phyloP scores from a whole-genome alignment of 1,140 invertebrate species.

The Sitobion miscanthi region DNA sequence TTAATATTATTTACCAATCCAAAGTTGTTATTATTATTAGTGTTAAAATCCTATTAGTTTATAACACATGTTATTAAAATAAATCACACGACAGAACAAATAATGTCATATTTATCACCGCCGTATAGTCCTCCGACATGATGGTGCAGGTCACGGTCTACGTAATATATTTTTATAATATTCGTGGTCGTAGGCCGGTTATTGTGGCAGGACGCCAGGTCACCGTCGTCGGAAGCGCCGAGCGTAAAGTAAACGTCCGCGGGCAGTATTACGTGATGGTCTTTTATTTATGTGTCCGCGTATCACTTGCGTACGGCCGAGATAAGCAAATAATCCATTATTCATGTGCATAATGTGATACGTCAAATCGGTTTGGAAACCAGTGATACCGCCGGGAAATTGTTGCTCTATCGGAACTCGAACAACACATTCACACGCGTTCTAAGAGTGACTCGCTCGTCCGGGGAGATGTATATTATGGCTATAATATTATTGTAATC shows the following conservation, averaged over 20 bases:
- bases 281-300: slow-evolving; percentile 8
- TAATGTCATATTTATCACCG: too few species aligned
- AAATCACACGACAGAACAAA: too few species aligned
- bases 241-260: not conserved
- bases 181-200: not conserved
- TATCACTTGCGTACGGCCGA: not conserved
- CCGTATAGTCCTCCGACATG: not conserved
- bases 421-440: not conserved
- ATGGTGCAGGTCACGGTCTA: too few species aligned
- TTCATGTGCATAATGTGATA: not conserved
- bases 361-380: not conserved
- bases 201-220: not conserved
- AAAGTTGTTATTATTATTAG: too few species aligned
- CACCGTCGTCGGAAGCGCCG: slow-evolving; percentile 13
- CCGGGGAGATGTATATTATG: too few species aligned
- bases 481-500: too few species aligned
- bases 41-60: too few species aligned
- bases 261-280: not conserved
- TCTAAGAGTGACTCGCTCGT: too few species aligned
- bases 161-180: not conserved
- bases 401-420: not conserved
- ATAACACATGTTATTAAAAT: too few species aligned
- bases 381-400: not conserved
- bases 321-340: not conserved
- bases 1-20: too few species aligned